A percentile compares a stretch with the other conserved stretches of the same genome.
Evolutionary conservation across 2,113 vertebrate genomes (phyloP).

Genomic region (Syngnathus floridae): DNA sequence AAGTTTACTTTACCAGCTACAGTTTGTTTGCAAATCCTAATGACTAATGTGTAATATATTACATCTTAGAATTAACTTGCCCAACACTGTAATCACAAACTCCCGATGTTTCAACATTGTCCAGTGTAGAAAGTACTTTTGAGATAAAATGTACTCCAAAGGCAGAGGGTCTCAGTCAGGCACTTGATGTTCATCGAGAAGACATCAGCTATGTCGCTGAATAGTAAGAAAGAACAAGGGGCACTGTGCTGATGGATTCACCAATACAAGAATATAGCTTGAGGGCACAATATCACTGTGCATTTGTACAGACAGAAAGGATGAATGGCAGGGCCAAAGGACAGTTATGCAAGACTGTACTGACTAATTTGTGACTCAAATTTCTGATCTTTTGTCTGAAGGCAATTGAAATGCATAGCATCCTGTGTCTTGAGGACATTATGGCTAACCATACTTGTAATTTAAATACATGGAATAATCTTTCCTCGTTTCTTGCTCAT

Average conservation of each 20-base stretch:
- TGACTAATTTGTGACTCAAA: slow-evolving; percentile 30
- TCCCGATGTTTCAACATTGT: neutral
- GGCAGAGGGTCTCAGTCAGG: slow-evolving; percentile 33
- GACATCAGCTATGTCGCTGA: slow-evolving; percentile 42
- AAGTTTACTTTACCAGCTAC: too few relatives aligned
- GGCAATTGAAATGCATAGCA: neutral
- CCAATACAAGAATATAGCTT: slow-evolving; percentile 39
- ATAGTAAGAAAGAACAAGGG: slow-evolving; percentile 47
- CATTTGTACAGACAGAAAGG: slow-evolving; percentile 42
- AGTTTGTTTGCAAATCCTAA: too few relatives aligned
- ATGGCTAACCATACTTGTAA: slow-evolving; percentile 21
- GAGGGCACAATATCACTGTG: slow-evolving; percentile 45
- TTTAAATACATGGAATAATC: slow-evolving; percentile 41
- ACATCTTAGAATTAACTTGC: too few relatives aligned
- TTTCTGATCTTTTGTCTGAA: slow-evolving; percentile 4
- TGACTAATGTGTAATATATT: too few relatives aligned
- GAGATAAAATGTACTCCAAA: neutral
- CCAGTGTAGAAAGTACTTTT: neutral
- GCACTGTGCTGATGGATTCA: slow-evolving; percentile 51
- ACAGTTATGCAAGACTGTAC: slow-evolving; percentile 30
- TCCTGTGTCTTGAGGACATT: neutral
- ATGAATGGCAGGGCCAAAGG: slow-evolving; percentile 46
- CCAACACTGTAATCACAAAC: neutral
- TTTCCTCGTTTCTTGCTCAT: slow-evolving; percentile 32
- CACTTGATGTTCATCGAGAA: slow-evolving; percentile 46